Conservation (phyloP, 2,113 vertebrate genomes). For the Ovibos moschatus region DNA sequence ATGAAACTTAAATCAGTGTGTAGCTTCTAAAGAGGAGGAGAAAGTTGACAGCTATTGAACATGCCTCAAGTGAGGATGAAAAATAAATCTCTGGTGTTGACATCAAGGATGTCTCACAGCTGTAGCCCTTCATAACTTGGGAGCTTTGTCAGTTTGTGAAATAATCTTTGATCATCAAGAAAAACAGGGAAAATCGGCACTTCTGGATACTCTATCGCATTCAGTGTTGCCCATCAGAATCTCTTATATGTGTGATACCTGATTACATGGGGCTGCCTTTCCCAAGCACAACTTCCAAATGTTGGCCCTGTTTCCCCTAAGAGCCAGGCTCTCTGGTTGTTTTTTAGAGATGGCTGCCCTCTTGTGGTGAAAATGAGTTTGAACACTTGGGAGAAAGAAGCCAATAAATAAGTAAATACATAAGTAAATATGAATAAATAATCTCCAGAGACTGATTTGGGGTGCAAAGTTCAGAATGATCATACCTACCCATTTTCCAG, state of each 20-base stretch:
- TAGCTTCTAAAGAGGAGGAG: conserved; percentile 33
- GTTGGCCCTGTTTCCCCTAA: background rate
- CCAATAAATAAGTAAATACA: background rate
- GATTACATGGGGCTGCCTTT: background rate
- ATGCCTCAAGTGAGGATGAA: conserved; percentile 5
- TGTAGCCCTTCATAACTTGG: background rate
- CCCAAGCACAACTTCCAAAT: background rate
- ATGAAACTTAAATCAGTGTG: background rate
- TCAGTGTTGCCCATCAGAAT: background rate
- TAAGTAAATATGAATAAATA: background rate
- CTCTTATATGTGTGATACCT: background rate
- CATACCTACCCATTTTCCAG: background rate
- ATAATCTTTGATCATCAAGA: background rate
- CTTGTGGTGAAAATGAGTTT: conserved; percentile 78
- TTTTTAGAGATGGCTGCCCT: conserved; percentile 83
- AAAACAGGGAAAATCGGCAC: background rate
- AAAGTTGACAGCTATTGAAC: conserved; percentile 32
- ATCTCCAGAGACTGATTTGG: background rate
- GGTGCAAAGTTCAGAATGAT: background rate
- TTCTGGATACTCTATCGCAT: background rate
- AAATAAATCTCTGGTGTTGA: conserved; percentile 24
- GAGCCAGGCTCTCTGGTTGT: background rate
- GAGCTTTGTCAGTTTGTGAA: background rate
- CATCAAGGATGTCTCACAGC: conserved; percentile 14
- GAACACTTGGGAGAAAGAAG: conserved; percentile 13